Conservation (phyloP, 1,140 invertebrate genomes). For the Drosophila trapezifrons region DNA sequence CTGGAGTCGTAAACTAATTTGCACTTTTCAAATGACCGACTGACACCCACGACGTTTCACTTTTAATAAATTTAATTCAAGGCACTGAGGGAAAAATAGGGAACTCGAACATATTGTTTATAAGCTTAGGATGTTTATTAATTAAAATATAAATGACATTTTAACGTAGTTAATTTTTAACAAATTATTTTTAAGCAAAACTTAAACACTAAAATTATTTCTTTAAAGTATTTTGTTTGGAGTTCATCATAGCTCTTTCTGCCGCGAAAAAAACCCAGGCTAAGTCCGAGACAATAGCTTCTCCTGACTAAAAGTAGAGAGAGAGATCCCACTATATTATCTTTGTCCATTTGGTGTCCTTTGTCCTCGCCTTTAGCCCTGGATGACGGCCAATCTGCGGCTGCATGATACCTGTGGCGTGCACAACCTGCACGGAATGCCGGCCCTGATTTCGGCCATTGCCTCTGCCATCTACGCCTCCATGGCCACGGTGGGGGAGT, state of each 20-base stretch:
- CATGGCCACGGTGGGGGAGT: constrained; percentile 87
- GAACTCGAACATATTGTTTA: fast-evolving
- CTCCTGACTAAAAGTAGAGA: neutral
- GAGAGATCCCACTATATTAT: neutral
- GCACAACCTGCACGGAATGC: constrained; percentile 98
- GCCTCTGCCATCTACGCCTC: constrained; percentile 91
- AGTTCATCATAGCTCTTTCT: too few relatives aligned
- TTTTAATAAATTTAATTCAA: constrained; percentile 39
- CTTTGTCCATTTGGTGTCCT: constrained; percentile 11
- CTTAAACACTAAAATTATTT: fast-evolving
- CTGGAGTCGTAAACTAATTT: constrained; percentile 51
- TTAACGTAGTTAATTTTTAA: neutral
- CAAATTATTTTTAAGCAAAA: neutral
- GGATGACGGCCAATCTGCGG: constrained; percentile 88
- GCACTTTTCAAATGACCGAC: constrained; percentile 29
- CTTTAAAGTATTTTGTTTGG: neutral
- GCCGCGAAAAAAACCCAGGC: neutral
- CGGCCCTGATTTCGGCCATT: constrained; percentile 93
- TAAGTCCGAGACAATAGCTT: neutral
- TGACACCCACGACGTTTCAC: constrained; percentile 21
- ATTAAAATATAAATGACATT: too few relatives aligned
- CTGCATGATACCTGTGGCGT: constrained; percentile 98
- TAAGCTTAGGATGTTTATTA: neutral
- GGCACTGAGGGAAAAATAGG: neutral
- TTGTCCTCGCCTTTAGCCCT: constrained; percentile 86